These are phyloP conservation scores for Zaprionus africanus DNA, from an alignment of 1,140 invertebrate genomes.

Conservation along the genomic window DNA sequence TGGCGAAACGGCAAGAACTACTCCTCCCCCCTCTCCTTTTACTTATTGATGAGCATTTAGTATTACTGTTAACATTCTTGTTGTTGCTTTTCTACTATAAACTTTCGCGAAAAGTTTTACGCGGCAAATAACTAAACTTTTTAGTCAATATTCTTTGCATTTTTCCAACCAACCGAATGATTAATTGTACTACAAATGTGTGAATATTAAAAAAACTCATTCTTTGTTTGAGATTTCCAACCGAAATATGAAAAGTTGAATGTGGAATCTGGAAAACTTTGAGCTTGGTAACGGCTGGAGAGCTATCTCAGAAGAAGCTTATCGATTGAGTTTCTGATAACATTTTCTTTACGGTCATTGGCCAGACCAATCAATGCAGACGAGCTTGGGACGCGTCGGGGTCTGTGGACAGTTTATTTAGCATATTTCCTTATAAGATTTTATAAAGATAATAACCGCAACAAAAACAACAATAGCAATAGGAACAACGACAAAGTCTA, in stretches of 20 bases:
- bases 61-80: slow-evolving; percentile 13
- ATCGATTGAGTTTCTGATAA: not conserved
- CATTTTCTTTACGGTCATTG: not conserved
- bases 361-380: not conserved
- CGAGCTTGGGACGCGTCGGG: not conserved
- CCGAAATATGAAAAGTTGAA: not conserved
- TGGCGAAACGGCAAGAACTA: not conserved
- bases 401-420: slow-evolving; percentile 49
- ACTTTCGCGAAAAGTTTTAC: slow-evolving; percentile 27
- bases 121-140: slow-evolving; percentile 12
- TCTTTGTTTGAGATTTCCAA: not conserved
- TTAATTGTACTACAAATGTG: not conserved
- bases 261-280: not conserved
- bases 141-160: slow-evolving; percentile 3
- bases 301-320: not conserved
- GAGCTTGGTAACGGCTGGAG: not conserved
- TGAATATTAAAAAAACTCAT: not conserved
- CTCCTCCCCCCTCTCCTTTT: not conserved
- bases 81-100: slow-evolving; percentile 14
- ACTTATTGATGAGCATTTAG: slow-evolving; percentile 63
- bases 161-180: slow-evolving; percentile 16
- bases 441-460: slow-evolving; percentile 41
- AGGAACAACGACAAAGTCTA: slow-evolving; percentile 23
- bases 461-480: slow-evolving; percentile 1
- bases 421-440: slow-evolving; percentile 61